Evolutionary conservation across 2,113 vertebrate genomes (phyloP), one percentile per base, ranked within the genome.

Genomic region (Pelusios castaneus): DNA sequence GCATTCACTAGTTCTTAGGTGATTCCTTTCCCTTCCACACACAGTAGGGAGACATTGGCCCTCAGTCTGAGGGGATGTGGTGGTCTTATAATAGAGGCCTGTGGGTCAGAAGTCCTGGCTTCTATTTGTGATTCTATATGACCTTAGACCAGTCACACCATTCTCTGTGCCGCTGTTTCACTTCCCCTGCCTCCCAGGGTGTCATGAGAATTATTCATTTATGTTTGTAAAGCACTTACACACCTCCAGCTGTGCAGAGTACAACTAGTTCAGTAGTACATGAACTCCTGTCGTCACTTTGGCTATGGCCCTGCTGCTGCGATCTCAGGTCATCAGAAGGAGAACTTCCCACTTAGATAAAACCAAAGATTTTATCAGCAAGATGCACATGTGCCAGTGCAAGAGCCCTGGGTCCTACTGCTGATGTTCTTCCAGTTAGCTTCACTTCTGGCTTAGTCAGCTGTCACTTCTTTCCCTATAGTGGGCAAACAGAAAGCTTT

Each of bases 291-390:
- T 77, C 89, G 45, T 43, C 31, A 34, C 25, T 91, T 47, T 91
- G 34, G 88, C 22, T 0, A 51, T 91, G 82, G 34, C 76, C 85
- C 79, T 88, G 75, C 47, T 70, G 52, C 91, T 92, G 86, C 60
- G 85, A 89, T 90, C 93, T 58, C 56, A 82, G 76, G 85, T 97
- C 82, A 82, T 49, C 51, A 45, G 54, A 89, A 80, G 88, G 89
- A 31, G 84, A 90, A 49, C 24, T 92, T 79, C 73, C 87, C 55
- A 5, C 47, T 87, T 55, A 87, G 87, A 55, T 49, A 49, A 12
- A 43, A 49, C 51, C 80, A 87, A 82, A 84, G 49, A 10, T 88
- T 54, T 94, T 87, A 70, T 67, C 75, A 47, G 47, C 89, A 49
- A 88, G 43, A 79, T 94, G 80, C 82, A 76, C 41, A 80, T 78